phyloP scores from a whole-genome alignment of 2,113 vertebrate species.

The Xenopus borealis region DNA sequence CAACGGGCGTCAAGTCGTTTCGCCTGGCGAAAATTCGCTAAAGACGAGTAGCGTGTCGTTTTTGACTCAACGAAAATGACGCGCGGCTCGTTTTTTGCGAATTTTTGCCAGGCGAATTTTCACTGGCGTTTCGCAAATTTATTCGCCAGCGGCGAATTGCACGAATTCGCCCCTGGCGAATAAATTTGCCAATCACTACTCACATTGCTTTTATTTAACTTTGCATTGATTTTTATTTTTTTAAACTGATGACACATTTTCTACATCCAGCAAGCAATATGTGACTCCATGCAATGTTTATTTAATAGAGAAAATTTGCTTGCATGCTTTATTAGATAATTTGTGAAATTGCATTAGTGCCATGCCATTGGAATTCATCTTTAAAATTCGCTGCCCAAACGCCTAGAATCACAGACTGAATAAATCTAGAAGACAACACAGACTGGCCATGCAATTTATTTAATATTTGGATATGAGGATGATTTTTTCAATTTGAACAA shows the following conservation, averaged over 20 bases:
- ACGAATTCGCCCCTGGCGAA: too few species aligned
- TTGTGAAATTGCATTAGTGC: slow-evolving; percentile 70
- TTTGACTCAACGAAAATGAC: too few species aligned
- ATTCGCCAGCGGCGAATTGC: too few species aligned
- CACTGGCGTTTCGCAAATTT: too few species aligned
- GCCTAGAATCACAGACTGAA: slow-evolving; percentile 63
- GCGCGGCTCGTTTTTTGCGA: too few species aligned
- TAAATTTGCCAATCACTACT: slow-evolving; percentile 66
- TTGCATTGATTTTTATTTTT: slow-evolving; percentile 57
- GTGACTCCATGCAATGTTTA: slow-evolving; percentile 58
- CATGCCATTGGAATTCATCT: slow-evolving; percentile 60
- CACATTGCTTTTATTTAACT: slow-evolving; percentile 63
- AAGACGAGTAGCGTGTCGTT: too few species aligned
- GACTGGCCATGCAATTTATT: too few species aligned
- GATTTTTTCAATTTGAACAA: too few species aligned
- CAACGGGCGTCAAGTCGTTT: too few species aligned
- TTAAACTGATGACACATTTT: slow-evolving; percentile 66
- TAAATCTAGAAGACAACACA: slow-evolving; percentile 32
- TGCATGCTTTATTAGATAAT: slow-evolving; percentile 67
- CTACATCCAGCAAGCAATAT: slow-evolving; percentile 60
- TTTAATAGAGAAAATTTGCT: slow-evolving; percentile 67
- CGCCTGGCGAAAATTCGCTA: too few species aligned
- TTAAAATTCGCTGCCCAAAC: slow-evolving; percentile 55
- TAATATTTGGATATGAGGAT: too few species aligned
- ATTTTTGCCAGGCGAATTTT: too few species aligned